Base-by-base conservation (phyloP, 2,113 vertebrate species). In the Datnioides undecimradiatus region DNA sequence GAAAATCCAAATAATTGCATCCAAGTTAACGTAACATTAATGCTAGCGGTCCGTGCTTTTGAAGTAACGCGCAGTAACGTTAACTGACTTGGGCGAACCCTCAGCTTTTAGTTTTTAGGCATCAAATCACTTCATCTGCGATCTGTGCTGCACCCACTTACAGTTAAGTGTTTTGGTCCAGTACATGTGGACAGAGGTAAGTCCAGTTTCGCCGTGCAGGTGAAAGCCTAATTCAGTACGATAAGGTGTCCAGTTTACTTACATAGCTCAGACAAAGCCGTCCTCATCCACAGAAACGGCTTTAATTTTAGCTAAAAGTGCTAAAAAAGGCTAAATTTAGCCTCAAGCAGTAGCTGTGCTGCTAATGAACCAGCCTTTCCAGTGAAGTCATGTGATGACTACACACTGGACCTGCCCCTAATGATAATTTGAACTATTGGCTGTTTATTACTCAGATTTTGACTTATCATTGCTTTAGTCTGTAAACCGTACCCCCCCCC, bases 141-240 rank as follows among this genome's bases (percentile, higher is more conserved):
- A 4, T 55, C 14, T 57, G 41, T 19, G 38, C 48, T 21, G 46
- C 29, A 23, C 31, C 23, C 46, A 31, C 1, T 5, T n/a, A n/a
- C n/a, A n/a, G n/a, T n/a, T n/a, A n/a, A 25, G 43, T 36, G 16
- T 38, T 5, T 12, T 23, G 25, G 49, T 48, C 33, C n/a, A 12
- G n/a, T 48, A n/a, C 31, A 43, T 45, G 41, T 33, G 38, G 55
- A 11, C 59, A 41, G 29, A 48, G 78, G 82, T 89, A 38, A 43
- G 80, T 87, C 29, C 1, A 8, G 14, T 33, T 27, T 34, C 2
- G 2, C 3, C 7, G 23, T 58, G 21, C 27, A 57, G 25, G 11
- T 41, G 13, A 1, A 33, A 40, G 36, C 31, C 19, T 36, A 6
- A 12, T n/a, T n/a, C n/a, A n/a, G n/a, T 4, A 38, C 17, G 21